Evolutionary conservation across 2,888 invertebrate species (phyloP).

Genomic region (Volucella zonaria): DNA sequence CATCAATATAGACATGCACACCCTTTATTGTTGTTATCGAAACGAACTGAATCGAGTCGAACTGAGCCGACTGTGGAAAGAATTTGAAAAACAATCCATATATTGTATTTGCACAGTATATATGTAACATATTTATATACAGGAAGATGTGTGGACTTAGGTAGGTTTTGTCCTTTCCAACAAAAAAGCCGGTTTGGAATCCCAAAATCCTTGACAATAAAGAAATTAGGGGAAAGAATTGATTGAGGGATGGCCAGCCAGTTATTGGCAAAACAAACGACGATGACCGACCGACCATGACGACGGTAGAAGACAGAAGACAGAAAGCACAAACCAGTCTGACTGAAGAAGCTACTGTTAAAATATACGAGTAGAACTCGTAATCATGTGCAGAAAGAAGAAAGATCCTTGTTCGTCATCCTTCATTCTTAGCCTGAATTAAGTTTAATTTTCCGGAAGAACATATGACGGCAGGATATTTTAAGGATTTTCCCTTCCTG

Average conservation of each 20-base stretch:
- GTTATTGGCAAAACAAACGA: conserved; percentile 47
- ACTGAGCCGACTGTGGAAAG: background rate
- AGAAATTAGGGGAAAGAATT: conserved; percentile 59
- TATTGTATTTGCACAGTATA: background rate
- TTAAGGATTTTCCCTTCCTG: conserved; percentile 69
- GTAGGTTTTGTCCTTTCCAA: conserved; percentile 18
- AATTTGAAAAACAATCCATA: conserved; percentile 46
- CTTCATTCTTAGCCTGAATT: conserved; percentile 64
- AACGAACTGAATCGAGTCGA: conserved; percentile 2
- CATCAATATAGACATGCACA: conserved; percentile 62
- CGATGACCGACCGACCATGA: background rate
- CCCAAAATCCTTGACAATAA: conserved; percentile 60
- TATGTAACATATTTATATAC: background rate
- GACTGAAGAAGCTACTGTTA: background rate
- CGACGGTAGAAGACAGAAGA: too few relatives aligned
- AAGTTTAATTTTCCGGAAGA: conserved; percentile 81
- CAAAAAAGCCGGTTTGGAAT: conserved; percentile 19
- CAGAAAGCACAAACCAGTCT: background rate
- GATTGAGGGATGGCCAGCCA: conserved; percentile 59
- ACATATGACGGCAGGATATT: conserved; percentile 75
- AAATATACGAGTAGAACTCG: conserved; percentile 14
- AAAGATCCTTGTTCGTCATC: conserved; percentile 40
- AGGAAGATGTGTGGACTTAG: background rate
- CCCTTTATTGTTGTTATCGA: conserved; percentile 31
- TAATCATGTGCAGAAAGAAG: conserved; percentile 40